Conservation (phyloP, 2,888 invertebrate species). For the Tachystola acroxantha region DNA sequence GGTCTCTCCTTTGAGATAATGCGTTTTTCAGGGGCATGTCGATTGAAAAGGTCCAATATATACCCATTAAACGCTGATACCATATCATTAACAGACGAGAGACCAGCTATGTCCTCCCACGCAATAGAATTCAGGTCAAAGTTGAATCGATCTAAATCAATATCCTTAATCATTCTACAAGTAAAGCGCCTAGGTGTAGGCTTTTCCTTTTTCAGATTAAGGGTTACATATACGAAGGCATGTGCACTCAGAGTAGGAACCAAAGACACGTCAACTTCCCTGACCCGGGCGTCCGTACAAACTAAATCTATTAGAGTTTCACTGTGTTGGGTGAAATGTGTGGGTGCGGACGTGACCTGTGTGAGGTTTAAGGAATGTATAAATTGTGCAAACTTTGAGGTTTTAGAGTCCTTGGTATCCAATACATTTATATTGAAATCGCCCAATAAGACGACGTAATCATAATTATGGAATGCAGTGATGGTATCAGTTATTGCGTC, state of each 20-base stretch:
- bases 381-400: neutral
- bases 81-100: neutral
- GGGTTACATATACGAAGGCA: too few species aligned
- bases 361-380: neutral
- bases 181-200: neutral
- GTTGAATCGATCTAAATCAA: neutral
- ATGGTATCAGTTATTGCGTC: slow-evolving; percentile 3
- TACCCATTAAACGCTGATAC: neutral
- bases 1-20: neutral
- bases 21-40: slow-evolving; percentile 6
- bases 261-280: too few species aligned
- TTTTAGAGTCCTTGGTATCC: neutral
- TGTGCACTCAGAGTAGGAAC: too few species aligned
- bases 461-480: neutral
- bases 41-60: neutral
- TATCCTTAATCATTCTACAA: neutral
- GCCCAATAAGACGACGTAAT: slow-evolving; percentile 1
- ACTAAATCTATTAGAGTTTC: slow-evolving; percentile 10
- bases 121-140: neutral
- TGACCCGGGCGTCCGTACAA: slow-evolving; percentile 1
- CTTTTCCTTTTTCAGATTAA: neutral
- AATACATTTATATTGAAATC: slow-evolving; percentile 7
- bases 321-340: slow-evolving; percentile 9
- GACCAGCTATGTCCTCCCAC: neutral
- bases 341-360: slow-evolving; percentile 3